Percentiles rank a stretch among this genome's conserved stretches.
Evolutionary conservation across 2,888 invertebrate species (phyloP).

Genomic region (Molanna angustata): DNA sequence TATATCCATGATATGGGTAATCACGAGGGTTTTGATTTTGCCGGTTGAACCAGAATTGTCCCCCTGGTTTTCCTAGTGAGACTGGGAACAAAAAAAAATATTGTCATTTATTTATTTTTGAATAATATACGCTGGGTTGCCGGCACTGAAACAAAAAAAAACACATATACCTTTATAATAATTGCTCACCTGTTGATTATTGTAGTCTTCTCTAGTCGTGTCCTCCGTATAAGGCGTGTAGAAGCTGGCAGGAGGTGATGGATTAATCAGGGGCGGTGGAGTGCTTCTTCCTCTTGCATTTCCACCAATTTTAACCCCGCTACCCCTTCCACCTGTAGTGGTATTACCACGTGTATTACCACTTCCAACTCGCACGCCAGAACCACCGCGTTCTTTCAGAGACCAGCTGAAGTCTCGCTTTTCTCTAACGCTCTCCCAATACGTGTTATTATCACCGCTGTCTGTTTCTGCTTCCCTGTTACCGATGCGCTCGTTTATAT

Average conservation of each 20-base stretch:
- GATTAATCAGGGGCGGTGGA: slow-evolving; percentile 18
- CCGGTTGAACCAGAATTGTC: too few species aligned
- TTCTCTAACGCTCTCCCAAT: background rate
- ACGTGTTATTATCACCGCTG: too few species aligned
- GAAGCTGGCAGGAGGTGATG: slow-evolving; percentile 5
- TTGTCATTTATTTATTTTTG: too few species aligned
- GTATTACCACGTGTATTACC: slow-evolving; percentile 8
- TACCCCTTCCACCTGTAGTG: slow-evolving; percentile 18
- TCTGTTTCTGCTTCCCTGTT: background rate
- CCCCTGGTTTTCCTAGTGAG: too few species aligned
- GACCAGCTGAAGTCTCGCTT: slow-evolving; percentile 7
- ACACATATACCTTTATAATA: too few species aligned
- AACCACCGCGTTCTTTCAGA: slow-evolving; percentile 20
- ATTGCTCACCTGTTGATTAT: slow-evolving; percentile 20
- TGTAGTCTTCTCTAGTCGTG: slow-evolving; percentile 9
- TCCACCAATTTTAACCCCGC: slow-evolving; percentile 20
- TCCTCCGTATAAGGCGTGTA: slow-evolving; percentile 16
- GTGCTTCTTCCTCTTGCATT: slow-evolving; percentile 17
- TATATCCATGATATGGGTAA: too few species aligned
- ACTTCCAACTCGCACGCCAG: slow-evolving; percentile 21
- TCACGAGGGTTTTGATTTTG: too few species aligned
- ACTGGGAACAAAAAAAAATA: too few species aligned
- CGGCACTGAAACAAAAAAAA: too few species aligned
- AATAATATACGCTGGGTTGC: too few species aligned
- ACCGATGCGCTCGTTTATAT: background rate